Evolutionary conservation across 2,113 vertebrate species (phyloP), one percentile per base, ranked within the genome.

Genomic region (Notiomystis cincta): DNA sequence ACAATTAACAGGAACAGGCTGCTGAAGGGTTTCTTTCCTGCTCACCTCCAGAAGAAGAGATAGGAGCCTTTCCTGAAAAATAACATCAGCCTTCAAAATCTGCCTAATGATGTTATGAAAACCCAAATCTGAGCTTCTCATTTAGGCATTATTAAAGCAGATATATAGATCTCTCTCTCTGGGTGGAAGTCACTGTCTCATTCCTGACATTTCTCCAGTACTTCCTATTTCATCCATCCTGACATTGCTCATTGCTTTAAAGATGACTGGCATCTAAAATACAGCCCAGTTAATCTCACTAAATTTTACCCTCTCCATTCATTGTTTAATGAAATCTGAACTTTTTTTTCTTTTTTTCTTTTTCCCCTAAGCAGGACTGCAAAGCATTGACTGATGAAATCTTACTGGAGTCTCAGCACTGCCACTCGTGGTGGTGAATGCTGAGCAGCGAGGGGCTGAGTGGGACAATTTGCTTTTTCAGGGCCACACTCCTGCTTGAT

Each of bases 241-340:
- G 87, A 88, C 97, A 97, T 76, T 93, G 91, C 71, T 92, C 70
- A 73, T 53, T 94, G 94, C 92, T 95, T 90, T 95, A 56, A 94
- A 93, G 82, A 95, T 94, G 86, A 90, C 40, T 91, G 92, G 85
- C 96, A 91, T 40, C 79, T 95, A 42, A 85, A 91, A 90, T 8
- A 64, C 87, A 95, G 92, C 90, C 91, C 93, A 93, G 95, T 76
- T 97, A 86, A 96, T 96, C 95, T 94, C 93, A 51, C 90, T 82
- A 31, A 67, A 95, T 95, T 91, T 97, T 60, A 76, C 47, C 87
- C 85, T 65, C 22, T 65, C 90, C 89, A 64, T 95, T 89, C 94
- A 96, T 84, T 3, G 22, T 95, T 96, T 96, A 96, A 96, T 96
- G 95, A 98, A 95, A 96, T 71, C 82, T 67, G 25, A 67, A 53